Evolutionary conservation across 2,797 vertebrate species (phyloP), one percentile per base, ranked within the genome.

Genomic region (Linurgus olivaceus): DNA sequence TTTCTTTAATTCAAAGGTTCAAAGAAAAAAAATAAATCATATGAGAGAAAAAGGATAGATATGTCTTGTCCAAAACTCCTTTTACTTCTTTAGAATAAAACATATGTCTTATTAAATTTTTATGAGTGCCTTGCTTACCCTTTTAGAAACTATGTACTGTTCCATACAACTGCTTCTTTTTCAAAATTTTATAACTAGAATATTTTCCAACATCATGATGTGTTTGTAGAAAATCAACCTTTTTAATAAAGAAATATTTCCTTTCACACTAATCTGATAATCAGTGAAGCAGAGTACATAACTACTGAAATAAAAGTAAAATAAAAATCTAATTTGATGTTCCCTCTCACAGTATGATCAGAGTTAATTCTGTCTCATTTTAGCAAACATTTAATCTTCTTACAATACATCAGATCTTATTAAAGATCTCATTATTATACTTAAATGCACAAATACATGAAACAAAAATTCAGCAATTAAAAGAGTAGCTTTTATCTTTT

Each of bases 111-210:
- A 81, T 88, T 85, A 29, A 94, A 66, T 72, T 91, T 93, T 90
- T 82, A 91, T 73, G 37, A 62, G 11, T 72, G 23, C 21, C 38
- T 81, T 95, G 48, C 70, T 94, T 92, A 81, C n/a, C 67, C n/a
- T 79, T 86, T 91, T 65, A 96, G 58, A 92, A 96, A 96, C 76
- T 38, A 86, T 13, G 18, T 91, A 65, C 37, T 20, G 11, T 63
- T 94, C 52, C 37, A 54, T 54, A 29, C 9, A 87, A 38, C 29
- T 93, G n/a, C 59, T 52, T 86, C 12, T 47, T 48, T 93, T 87
- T 51, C 26, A 82, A 54, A 91, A 75, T 70, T 75, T 83, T 80
- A 16, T 70, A 88, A 61, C 14, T 61, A 35, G 23, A 28, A 45
- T 95, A 71, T 44, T 6, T 67, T 75, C 35, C 20, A 77, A 25